Conservation (phyloP, 2,888 invertebrate species). For the Chydorus sphaericus region DNA sequence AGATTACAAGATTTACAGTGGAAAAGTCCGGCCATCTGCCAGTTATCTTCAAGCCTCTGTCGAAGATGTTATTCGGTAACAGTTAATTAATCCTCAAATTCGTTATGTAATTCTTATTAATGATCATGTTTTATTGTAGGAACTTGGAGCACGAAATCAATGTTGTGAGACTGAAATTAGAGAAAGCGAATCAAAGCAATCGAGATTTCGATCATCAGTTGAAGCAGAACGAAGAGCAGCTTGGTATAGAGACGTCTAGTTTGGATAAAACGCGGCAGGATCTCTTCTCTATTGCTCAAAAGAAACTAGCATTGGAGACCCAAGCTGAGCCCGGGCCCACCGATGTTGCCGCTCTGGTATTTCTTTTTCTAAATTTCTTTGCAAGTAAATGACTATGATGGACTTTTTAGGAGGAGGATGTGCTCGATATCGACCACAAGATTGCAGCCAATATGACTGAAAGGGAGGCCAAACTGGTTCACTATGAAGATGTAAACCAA, state of each 20-base stretch:
- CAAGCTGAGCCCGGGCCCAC: not conserved
- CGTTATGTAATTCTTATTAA: too few relatives aligned
- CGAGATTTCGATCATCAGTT: not conserved
- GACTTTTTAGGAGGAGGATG: slow-evolving; percentile 5
- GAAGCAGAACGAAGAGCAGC: not conserved
- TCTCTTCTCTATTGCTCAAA: not conserved
- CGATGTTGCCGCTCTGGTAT: slow-evolving; percentile 4
- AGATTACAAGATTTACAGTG: slow-evolving; percentile 17
- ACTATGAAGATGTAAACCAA: too few relatives aligned
- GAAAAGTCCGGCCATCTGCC: not conserved
- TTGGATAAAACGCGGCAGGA: not conserved
- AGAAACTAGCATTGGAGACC: not conserved
- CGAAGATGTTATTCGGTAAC: slow-evolving; percentile 16
- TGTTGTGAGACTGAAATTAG: not conserved
- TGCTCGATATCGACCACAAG: not conserved
- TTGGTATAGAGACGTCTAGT: not conserved
- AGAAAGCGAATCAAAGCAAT: not conserved
- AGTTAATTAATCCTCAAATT: too few relatives aligned
- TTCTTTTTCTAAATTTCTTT: not conserved
- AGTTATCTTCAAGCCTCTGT: slow-evolving; percentile 15
- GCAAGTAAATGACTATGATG: not conserved
- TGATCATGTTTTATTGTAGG: too few relatives aligned
- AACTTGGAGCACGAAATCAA: too few relatives aligned
- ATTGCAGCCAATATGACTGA: too few relatives aligned
- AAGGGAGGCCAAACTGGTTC: too few relatives aligned